These are phyloP conservation scores for Dufourea novaeangliae DNA, from an alignment of 1,140 invertebrate genomes.

Conservation along the genomic window DNA sequence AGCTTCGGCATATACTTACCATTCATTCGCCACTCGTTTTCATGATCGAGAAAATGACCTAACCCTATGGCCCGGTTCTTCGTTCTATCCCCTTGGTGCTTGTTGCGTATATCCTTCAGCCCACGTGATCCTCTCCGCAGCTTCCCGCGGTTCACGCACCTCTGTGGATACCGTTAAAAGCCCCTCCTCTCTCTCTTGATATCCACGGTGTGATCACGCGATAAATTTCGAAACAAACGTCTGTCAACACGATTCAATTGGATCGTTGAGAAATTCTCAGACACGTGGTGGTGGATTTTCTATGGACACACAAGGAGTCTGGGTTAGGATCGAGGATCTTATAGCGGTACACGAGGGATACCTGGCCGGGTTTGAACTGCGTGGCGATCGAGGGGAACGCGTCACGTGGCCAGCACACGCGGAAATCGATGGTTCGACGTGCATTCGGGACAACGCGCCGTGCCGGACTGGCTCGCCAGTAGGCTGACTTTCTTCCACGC, in stretches of 20 bases:
- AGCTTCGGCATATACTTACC: no score
- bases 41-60: neutral
- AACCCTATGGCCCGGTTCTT: neutral
- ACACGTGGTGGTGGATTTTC: no score
- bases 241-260: conserved; percentile 5
- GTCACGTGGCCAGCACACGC: conserved; percentile 58
- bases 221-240: neutral
- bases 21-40: conserved; percentile 52
- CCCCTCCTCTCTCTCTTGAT: no score
- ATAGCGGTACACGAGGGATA: neutral
- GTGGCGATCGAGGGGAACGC: conserved; percentile 20
- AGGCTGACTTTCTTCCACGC: conserved; percentile 74
- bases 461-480: conserved; percentile 73
- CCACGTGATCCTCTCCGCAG: conserved; percentile 13
- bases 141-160: neutral
- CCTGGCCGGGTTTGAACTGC: neutral
- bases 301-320: no score
- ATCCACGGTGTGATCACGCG: neutral
- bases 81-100: neutral
- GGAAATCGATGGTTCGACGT: conserved; percentile 63
- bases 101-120: neutral
- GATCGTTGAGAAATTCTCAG: no score
- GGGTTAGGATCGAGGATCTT: neutral
- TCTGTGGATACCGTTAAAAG: conserved; percentile 24
- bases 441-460: conserved; percentile 73